Evolutionary conservation across 1,140 invertebrate genomes (phyloP).

Genomic region (Acromyrmex heyeri): DNA sequence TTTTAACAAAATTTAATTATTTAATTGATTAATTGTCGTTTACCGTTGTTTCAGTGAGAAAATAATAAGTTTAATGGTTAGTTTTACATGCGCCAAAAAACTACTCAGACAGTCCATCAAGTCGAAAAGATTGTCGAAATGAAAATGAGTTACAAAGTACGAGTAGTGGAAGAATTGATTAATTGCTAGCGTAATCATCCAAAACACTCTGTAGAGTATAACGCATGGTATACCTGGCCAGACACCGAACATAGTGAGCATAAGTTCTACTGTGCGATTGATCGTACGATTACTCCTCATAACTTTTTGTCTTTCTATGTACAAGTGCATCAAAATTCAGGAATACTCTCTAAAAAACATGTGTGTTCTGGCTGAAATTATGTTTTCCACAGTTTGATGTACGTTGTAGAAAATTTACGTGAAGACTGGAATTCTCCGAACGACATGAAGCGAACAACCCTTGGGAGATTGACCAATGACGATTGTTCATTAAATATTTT

Average conservation of each 20-base stretch:
- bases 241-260: slow-evolving; percentile 45
- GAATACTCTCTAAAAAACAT: neutral
- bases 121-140: slow-evolving; percentile 34
- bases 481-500: slow-evolving; percentile 37
- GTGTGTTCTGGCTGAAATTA: neutral
- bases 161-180: slow-evolving; percentile 21
- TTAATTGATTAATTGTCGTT: neutral
- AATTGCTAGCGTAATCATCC: slow-evolving; percentile 39
- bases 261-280: slow-evolving; percentile 41
- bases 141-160: slow-evolving; percentile 40
- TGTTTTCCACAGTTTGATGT: slow-evolving; percentile 3
- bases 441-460: neutral
- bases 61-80: slow-evolving; percentile 45
- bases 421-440: neutral
- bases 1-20: neutral
- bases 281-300: slow-evolving; percentile 37
- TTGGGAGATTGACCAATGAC: neutral
- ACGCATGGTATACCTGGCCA: slow-evolving; percentile 49
- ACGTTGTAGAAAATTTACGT: slow-evolving; percentile 2
- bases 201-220: slow-evolving; percentile 38
- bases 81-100: slow-evolving; percentile 30
- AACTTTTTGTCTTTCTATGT: neutral
- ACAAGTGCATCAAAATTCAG: neutral
- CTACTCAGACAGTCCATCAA: slow-evolving; percentile 58
- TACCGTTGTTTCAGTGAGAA: slow-evolving; percentile 50